These are phyloP conservation scores for Kryptolebias ocellatus DNA, from an alignment of 2,797 vertebrate genomes.

Conservation along the genomic window DNA sequence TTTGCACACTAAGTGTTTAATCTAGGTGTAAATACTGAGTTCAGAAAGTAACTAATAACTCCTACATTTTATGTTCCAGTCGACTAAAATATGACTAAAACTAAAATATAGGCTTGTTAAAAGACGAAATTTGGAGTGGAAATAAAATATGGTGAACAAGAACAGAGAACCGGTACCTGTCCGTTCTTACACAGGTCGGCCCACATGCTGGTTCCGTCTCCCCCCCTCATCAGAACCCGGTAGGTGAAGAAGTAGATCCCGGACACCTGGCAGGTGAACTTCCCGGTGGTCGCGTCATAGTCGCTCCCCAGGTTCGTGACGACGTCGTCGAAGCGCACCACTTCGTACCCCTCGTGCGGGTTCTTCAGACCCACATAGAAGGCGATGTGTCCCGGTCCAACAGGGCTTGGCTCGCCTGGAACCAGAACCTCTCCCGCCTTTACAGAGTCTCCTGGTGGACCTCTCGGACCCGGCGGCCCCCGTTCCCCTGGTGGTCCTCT, in stretches of 20 bases:
- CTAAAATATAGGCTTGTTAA: too few species aligned
- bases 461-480: constrained; percentile 87
- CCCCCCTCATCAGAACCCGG: constrained; percentile 92
- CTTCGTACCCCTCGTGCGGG: constrained; percentile 93
- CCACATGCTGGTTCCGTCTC: constrained; percentile 96
- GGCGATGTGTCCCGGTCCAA: constrained; percentile 80
- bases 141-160: too few species aligned
- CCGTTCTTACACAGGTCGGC: constrained; percentile 95
- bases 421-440: constrained; percentile 66
- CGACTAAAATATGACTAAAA: too few species aligned
- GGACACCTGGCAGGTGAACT: constrained; percentile 92
- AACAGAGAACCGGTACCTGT: constrained; percentile 78
- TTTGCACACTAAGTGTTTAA: too few species aligned
- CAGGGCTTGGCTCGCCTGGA: constrained; percentile 49
- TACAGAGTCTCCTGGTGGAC: constrained; percentile 85
- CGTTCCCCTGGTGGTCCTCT: constrained; percentile 87
- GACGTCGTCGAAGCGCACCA: constrained; percentile 92
- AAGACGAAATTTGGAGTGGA: too few species aligned
- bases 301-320: constrained; percentile 93
- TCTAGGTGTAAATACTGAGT: too few species aligned
- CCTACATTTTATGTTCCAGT: too few species aligned
- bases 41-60: too few species aligned
- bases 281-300: constrained; percentile 89
- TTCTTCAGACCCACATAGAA: constrained; percentile 95
- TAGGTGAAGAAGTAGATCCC: constrained; percentile 95